Evolutionary conservation across 2,888 invertebrate species (phyloP).

Genomic region (Neoaliturus tenellus): DNA sequence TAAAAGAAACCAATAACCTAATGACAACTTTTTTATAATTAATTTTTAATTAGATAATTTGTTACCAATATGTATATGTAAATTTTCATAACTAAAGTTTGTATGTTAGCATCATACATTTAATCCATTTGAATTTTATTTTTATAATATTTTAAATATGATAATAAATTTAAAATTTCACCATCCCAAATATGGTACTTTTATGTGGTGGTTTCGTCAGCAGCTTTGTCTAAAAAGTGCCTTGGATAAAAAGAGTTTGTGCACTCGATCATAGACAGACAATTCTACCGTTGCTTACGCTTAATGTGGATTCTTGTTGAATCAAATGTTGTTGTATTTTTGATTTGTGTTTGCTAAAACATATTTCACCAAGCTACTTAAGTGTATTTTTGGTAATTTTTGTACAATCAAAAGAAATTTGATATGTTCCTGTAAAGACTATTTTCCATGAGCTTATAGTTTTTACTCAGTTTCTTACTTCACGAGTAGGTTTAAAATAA

Average conservation of each 20-base stretch:
- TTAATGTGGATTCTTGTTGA: conserved; percentile 27
- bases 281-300: conserved; percentile 29
- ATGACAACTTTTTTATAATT: too few species aligned
- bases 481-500: too few species aligned
- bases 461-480: background rate
- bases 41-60: too few species aligned
- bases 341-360: background rate
- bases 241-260: conserved; percentile 18
- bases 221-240: conserved; percentile 47
- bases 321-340: conserved; percentile 48
- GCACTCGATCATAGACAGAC: conserved; percentile 32
- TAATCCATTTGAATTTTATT: too few species aligned
- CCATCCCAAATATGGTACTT: too few species aligned
- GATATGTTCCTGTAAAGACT: conserved; percentile 26
- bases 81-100: too few species aligned
- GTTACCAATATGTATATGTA: too few species aligned
- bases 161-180: too few species aligned
- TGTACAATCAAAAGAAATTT: conserved; percentile 41
- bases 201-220: conserved; percentile 18
- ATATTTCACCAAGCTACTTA: conserved; percentile 4
- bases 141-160: too few species aligned
- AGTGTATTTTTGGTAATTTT: conserved; percentile 40
- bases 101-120: too few species aligned
- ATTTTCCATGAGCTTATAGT: conserved; percentile 33
- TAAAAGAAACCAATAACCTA: too few species aligned